phyloP scores from a whole-genome alignment of 2,888 invertebrate genomes.

The Disparrhopalites patrizii region DNA sequence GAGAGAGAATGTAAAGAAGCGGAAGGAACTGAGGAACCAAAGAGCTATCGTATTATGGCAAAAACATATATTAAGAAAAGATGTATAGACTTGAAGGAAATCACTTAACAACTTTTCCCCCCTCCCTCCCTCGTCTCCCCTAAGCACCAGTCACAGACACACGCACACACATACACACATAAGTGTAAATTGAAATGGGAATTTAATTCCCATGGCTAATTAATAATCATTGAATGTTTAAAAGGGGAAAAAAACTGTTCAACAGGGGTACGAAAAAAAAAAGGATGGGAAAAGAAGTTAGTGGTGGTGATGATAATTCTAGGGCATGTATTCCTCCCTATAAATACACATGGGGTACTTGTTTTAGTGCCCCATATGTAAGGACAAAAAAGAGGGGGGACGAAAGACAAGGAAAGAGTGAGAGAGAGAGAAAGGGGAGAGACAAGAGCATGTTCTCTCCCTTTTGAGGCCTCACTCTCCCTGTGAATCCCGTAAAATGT shows the following conservation, averaged over 20 bases:
- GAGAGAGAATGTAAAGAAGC: background rate
- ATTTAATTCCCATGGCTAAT: conserved; percentile 30
- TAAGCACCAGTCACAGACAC: too few species aligned
- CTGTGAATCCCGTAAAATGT: conserved; percentile 12
- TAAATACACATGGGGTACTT: background rate
- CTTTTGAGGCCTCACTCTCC: background rate
- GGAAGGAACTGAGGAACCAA: too few species aligned
- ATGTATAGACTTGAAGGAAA: conserved; percentile 1
- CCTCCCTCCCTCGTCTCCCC: too few species aligned
- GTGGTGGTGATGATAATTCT: background rate
- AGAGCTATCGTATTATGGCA: too few species aligned
- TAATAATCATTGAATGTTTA: conserved; percentile 31
- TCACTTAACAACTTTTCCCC: conserved; percentile 7
- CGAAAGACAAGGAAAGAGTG: background rate
- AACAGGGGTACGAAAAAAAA: too few species aligned
- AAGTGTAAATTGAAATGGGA: conserved; percentile 32
- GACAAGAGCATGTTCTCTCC: background rate
- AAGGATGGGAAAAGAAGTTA: background rate
- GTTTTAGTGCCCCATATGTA: background rate
- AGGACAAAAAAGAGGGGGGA: conserved; percentile 1
- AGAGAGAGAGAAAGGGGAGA: background rate
- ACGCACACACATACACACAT: conserved; percentile 15
- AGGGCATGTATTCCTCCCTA: background rate
- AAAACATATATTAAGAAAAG: too few species aligned
- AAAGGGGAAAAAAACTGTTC: conserved; percentile 24